Base-by-base conservation (phyloP, 2,888 invertebrate species). In the Lottia gigantea region DNA sequence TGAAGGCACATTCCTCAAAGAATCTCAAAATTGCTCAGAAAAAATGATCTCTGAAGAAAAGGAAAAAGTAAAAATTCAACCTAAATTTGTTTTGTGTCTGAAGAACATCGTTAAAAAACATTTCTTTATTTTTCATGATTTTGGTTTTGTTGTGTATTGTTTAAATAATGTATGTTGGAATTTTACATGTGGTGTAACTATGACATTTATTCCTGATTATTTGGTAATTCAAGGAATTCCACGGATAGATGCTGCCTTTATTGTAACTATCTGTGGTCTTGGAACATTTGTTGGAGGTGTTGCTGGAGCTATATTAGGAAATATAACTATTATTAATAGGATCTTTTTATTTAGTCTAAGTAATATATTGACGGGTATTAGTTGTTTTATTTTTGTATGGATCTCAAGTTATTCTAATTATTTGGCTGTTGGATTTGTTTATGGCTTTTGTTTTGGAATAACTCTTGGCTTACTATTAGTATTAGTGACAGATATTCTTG, bases 131-230 rank as follows among this genome's bases (percentile, higher is more conserved):
- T 77, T 76, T 61, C 72, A 67, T 14, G 69, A 79, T 62, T 70
- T 79, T 64, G 75, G 78, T 31, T 85, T 84, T 71, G 64, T 80
- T 40, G 76, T 83, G 12, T 85, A 77, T 70, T 83, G 80, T 71
- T n/a, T 82, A 19, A 83, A 81, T 65, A 85, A 83, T 69, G 76
- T 83, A n/a, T 74, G 78, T 47, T 85, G 83, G 83, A 85, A 85
- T 74, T 74, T 80, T n/a, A 77, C 79, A 2, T 74, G 69, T 7
- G 77, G 76, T 14, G 78, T 83, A n/a, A 23, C 80, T 1, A 55
- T 81, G 46, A 71, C 83, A 1, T 80, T 83, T 73, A 78, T 74
- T 25, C 82, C 82, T n/a, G 82, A 82, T 47, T 82, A 79, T 69
- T 74, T 80, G 55, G 75, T 68, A 47, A 68, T 76, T 15, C 71